phyloP scores from a whole-genome alignment of 2,888 invertebrate genomes.

The Netelia inedita region DNA sequence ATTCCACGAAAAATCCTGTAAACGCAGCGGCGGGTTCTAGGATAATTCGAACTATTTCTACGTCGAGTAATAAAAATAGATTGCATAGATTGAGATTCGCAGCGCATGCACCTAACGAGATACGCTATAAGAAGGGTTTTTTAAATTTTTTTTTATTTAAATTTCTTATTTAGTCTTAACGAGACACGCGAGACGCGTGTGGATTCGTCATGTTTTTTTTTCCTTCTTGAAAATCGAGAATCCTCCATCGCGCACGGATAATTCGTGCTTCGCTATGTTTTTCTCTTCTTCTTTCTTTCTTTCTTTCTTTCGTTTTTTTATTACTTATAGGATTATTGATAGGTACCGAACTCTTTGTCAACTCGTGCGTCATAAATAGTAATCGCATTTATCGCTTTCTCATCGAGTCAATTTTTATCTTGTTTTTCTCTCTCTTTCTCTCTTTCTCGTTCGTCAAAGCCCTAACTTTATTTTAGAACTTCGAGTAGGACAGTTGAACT shows the following conservation, averaged over 20 bases:
- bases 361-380: slow-evolving; percentile 54
- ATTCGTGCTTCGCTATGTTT: slow-evolving; percentile 14
- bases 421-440: slow-evolving; percentile 4
- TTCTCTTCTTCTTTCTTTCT: background rate
- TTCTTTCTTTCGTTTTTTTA: background rate
- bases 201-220: slow-evolving; percentile 26
- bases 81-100: slow-evolving; percentile 84
- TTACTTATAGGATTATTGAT: slow-evolving; percentile 57
- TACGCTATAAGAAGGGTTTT: slow-evolving; percentile 76
- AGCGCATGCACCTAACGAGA: slow-evolving; percentile 82
- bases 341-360: slow-evolving; percentile 69
- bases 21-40: slow-evolving; percentile 68
- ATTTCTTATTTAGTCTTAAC: slow-evolving; percentile 38
- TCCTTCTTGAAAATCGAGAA: slow-evolving; percentile 22
- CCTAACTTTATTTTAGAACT: slow-evolving; percentile 69
- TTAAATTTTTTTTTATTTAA: slow-evolving; percentile 50
- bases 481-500: slow-evolving; percentile 67
- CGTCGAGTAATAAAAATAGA: slow-evolving; percentile 85
- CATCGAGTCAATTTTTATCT: slow-evolving; percentile 28
- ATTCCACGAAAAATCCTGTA: slow-evolving; percentile 69
- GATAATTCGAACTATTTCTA: slow-evolving; percentile 71
- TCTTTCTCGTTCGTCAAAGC: slow-evolving; percentile 45
- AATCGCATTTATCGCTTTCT: slow-evolving; percentile 46
- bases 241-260: slow-evolving; percentile 10
- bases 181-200: slow-evolving; percentile 39